Evolutionary conservation across 1,140 invertebrate species (phyloP).

Genomic region (Drosophila bipectinata): DNA sequence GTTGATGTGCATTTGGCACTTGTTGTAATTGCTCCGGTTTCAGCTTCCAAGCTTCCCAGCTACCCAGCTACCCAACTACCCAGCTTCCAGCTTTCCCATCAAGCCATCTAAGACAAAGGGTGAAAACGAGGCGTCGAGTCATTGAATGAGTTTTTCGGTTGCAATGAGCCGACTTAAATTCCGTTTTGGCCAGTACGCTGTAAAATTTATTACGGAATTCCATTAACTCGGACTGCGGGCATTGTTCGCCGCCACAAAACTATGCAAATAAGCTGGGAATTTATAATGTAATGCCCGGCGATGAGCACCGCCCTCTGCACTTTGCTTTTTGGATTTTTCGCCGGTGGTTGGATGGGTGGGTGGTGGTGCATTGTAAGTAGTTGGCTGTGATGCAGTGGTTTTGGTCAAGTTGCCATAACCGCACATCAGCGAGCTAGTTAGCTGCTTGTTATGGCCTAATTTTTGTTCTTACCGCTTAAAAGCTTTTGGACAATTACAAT

Average conservation of each 20-base stretch:
- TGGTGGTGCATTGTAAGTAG: background rate
- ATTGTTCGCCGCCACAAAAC: constrained; percentile 77
- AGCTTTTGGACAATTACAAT: constrained; percentile 31
- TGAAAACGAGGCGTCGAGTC: constrained; percentile 38
- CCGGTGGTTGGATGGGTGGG: background rate
- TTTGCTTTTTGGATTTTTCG: constrained; percentile 1
- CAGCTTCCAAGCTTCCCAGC: constrained; percentile 1
- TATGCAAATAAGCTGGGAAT: constrained; percentile 80
- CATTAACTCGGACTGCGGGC: constrained; percentile 68
- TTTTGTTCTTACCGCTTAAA: constrained; percentile 43
- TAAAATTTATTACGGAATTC: constrained; percentile 79
- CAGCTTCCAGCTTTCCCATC: constrained; percentile 1
- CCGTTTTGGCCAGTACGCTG: constrained; percentile 64
- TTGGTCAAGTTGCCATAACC: constrained; percentile 56
- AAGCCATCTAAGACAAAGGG: constrained; percentile 25
- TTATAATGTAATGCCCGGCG: constrained; percentile 74
- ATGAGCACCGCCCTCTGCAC: constrained; percentile 38
- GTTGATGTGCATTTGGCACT: constrained; percentile 81
- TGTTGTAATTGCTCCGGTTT: constrained; percentile 71
- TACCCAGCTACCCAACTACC: background rate
- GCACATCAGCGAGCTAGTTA: constrained; percentile 46
- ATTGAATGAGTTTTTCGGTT: constrained; percentile 46
- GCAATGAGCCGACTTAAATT: constrained; percentile 62
- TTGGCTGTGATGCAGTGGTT: background rate
- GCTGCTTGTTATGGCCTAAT: constrained; percentile 64